Conservation (phyloP, 1,140 invertebrate species). For the Formica exsecta region DNA sequence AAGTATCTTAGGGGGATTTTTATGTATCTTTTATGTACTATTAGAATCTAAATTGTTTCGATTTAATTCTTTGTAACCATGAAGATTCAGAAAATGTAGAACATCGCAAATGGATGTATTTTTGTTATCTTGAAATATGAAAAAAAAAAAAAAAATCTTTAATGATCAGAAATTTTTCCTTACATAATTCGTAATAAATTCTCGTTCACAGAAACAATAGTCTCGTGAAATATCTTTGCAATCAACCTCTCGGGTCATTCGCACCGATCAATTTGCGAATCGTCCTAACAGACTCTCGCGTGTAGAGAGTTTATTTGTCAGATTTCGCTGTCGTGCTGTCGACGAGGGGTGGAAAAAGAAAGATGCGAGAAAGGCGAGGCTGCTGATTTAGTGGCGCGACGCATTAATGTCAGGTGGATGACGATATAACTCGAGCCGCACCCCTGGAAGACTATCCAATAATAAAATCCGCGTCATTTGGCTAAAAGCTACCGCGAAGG, state of each 20-base stretch:
- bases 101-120: not conserved
- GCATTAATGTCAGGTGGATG: constrained; percentile 42
- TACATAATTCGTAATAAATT: not conserved
- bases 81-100: not conserved
- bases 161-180: not conserved
- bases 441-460: constrained; percentile 79
- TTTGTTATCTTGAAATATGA: not conserved
- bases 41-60: not conserved
- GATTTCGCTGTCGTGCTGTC: constrained; percentile 42
- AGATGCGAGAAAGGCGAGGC: constrained; percentile 73
- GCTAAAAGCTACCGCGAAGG: constrained; percentile 82
- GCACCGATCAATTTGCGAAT: constrained; percentile 6
- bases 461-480: constrained; percentile 85
- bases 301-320: constrained; percentile 49
- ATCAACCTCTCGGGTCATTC: not conserved
- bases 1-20: not conserved
- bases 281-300: constrained; percentile 52
- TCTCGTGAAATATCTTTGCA: not conserved
- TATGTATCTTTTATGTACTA: not conserved
- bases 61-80: not conserved
- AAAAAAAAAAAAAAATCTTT: not conserved
- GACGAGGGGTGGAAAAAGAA: not conserved
- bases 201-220: not conserved
- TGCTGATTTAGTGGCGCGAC: constrained; percentile 69
- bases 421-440: constrained; percentile 68